These are phyloP conservation scores for Nothoprocta perdicaria DNA, from an alignment of 2,113 vertebrate genomes.

Conservation along the genomic window DNA sequence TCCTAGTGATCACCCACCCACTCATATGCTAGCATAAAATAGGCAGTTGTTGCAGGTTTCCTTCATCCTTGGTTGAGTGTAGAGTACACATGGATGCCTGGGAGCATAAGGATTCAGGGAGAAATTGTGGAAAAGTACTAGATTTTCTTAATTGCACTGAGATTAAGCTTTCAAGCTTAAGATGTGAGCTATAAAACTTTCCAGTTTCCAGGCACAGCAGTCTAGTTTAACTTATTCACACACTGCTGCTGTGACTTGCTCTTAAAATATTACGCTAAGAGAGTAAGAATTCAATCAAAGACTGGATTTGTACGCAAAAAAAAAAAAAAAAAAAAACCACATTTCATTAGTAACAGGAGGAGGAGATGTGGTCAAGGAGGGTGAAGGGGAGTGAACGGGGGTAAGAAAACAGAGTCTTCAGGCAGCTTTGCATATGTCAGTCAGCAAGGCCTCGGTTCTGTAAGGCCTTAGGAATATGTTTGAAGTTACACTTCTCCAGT, in stretches of 20 bases:
- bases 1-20: constrained; percentile 8
- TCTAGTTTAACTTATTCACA: constrained; percentile 57
- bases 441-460: neutral
- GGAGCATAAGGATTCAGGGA: constrained; percentile 49
- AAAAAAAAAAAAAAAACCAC: neutral
- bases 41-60: constrained; percentile 19
- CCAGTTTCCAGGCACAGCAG: constrained; percentile 51
- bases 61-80: constrained; percentile 31
- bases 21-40: constrained; percentile 20
- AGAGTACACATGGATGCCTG: neutral
- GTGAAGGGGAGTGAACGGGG: neutral
- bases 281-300: constrained; percentile 59
- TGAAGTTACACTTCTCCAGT: neutral
- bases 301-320: constrained; percentile 30
- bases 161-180: constrained; percentile 28
- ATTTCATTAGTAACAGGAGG: constrained; percentile 15
- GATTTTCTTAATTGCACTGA: constrained; percentile 65
- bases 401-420: neutral
- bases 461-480: neutral
- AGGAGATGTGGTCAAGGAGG: neutral
- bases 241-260: constrained; percentile 46
- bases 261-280: constrained; percentile 19
- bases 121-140: constrained; percentile 55
- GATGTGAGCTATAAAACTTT: constrained; percentile 32
- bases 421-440: neutral